Conservation (phyloP, 2,797 vertebrate genomes). For the Champsocephalus gunnari region DNA sequence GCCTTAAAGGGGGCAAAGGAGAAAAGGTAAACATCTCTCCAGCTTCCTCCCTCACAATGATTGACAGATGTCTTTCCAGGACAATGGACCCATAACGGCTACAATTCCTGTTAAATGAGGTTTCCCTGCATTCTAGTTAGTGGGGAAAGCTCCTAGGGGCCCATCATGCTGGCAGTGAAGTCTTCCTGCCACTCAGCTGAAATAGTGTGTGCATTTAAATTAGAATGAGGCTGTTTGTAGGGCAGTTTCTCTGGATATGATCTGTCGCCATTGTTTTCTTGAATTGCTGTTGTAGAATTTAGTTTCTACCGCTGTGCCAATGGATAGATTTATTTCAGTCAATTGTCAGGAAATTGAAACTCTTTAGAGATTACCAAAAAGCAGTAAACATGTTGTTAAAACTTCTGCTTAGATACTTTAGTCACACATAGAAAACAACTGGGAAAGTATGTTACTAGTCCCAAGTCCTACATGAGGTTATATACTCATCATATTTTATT, state of each 20-base stretch:
- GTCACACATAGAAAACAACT: background rate
- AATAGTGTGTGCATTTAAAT: conserved; percentile 72
- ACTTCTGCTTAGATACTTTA: background rate
- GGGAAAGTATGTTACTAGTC: background rate
- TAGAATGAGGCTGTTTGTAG: conserved; percentile 60
- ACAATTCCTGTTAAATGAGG: conserved; percentile 52
- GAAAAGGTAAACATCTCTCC: conserved; percentile 90
- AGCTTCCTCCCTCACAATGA: background rate
- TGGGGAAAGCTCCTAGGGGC: conserved; percentile 54
- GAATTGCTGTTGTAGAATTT: conserved; percentile 15
- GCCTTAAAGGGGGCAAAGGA: conserved; percentile 96
- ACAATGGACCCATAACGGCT: conserved; percentile 29
- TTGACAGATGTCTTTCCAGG: conserved; percentile 48
- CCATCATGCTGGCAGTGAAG: conserved; percentile 57
- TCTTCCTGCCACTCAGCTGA: conserved; percentile 52
- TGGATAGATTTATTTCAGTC: conserved; percentile 20
- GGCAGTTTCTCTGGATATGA: conserved; percentile 40
- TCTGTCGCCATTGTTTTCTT: conserved; percentile 58
- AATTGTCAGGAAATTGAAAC: conserved; percentile 19
- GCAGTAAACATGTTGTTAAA: conserved; percentile 12
- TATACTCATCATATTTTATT: conserved; percentile 4
- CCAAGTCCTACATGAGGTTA: background rate
- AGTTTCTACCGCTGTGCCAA: conserved; percentile 9
- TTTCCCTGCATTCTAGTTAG: conserved; percentile 43
- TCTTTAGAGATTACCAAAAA: conserved; percentile 13